A percentile compares a stretch with the other conserved stretches of the same genome.
Conservation (phyloP, 2,888 invertebrate species). For the Dicroscelio sp. region DNA sequence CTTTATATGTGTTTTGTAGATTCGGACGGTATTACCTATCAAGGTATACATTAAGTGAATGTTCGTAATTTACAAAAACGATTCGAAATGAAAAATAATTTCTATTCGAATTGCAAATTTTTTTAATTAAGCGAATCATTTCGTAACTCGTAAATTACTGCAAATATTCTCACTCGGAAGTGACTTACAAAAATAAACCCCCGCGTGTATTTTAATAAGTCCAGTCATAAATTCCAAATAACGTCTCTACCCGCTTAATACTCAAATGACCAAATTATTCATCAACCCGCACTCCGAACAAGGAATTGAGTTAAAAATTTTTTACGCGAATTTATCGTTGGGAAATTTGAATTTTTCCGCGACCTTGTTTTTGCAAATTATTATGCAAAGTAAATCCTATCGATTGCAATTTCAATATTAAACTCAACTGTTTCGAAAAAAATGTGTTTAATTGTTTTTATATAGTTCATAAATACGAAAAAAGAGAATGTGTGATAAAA, state of each 20-base stretch:
- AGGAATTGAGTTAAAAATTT: slow-evolving; percentile 1
- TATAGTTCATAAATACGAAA: too few species aligned
- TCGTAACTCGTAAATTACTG: slow-evolving; percentile 8
- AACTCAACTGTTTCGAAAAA: too few species aligned
- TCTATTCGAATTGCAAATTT: background rate
- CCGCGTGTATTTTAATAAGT: slow-evolving; percentile 48
- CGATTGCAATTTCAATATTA: too few species aligned
- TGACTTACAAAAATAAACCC: slow-evolving; percentile 27
- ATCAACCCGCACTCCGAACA: slow-evolving; percentile 13
- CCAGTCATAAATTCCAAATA: slow-evolving; percentile 34
- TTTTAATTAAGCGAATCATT: slow-evolving; percentile 1
- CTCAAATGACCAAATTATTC: slow-evolving; percentile 42
- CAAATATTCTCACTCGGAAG: background rate
- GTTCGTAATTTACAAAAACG: too few species aligned
- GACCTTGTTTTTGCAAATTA: background rate
- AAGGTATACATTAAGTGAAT: too few species aligned
- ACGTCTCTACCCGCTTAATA: slow-evolving; percentile 20
- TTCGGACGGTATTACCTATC: too few species aligned
- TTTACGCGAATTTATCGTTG: background rate
- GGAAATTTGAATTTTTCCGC: background rate
- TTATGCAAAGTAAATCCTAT: too few species aligned
- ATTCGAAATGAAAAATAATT: too few species aligned
- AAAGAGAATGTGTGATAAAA: too few species aligned
- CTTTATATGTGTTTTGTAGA: too few species aligned
- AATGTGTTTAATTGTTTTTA: too few species aligned